Base-by-base conservation (phyloP, 2,797 vertebrate genomes). In the Trachops cirrhosus region DNA sequence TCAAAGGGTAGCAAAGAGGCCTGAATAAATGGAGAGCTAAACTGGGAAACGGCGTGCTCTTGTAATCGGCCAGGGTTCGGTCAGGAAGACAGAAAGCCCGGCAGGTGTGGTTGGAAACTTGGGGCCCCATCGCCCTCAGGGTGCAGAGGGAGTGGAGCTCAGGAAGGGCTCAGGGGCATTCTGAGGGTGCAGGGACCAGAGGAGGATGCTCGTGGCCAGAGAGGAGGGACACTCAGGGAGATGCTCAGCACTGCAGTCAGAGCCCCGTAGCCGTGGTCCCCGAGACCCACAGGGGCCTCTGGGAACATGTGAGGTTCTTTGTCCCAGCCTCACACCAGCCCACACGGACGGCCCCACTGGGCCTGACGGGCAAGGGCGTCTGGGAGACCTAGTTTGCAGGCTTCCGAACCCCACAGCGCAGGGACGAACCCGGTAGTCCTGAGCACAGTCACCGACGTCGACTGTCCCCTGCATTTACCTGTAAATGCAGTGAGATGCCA, bases 351-450 rank as follows among this genome's bases (percentile, higher is more conserved):
- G 59, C 59, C 64, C 64, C 32, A 19, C 37, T 2, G 21, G 37
- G 15, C 15, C 82, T 21, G 1, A 0, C 7, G 9, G 37, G 15
- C 21, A 6, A 34, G 1, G 54, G 26, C n/a, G 10, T n/a, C 50
- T 59, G 50, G 48, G 26, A 68, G n/a, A 41, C 0, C 5, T 0
- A 7, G 48, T n/a, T 21, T 46, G 19, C 19, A 21, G 59, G 39
- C 59, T 10, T 26, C 3, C 1, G 1, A 22, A n/a, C 29, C 24
- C n/a, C 22, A 5, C 1, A 19, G 24, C 2, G 1, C 4, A 16
- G 3, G n/a, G 18, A 34, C 16, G 19, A 34, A 26, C 15, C 41
- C 4, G 1, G 6, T 16, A 21, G 5, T 22, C 32, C 3, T 39
- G 6, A 34, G 29, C 14, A 4, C 18, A 9, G 32, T 34, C 71